Evolutionary conservation across 2,797 vertebrate genomes (phyloP).

Genomic region (Xyrichtys novacula): DNA sequence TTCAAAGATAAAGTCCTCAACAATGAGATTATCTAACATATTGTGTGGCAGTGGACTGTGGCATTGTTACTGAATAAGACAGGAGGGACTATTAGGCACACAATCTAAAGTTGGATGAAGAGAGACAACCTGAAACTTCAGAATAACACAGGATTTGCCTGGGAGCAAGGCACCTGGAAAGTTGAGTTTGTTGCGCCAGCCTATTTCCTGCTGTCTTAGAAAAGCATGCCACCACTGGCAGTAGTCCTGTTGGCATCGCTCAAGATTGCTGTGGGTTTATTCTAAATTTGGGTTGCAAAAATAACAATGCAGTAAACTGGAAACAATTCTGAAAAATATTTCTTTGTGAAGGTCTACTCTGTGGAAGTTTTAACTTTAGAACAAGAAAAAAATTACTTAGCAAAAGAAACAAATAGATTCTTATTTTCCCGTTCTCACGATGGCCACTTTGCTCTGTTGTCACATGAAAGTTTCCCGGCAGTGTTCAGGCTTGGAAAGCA

Average conservation of each 20-base stretch:
- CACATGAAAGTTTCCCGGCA: no score
- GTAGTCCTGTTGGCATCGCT: conserved; percentile 30
- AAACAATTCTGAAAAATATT: neutral
- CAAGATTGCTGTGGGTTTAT: conserved; percentile 38
- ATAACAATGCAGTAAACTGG: conserved; percentile 19
- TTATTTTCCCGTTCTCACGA: no score
- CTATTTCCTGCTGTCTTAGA: conserved; percentile 46
- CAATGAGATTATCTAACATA: neutral
- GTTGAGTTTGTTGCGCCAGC: conserved; percentile 30
- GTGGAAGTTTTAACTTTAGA: no score
- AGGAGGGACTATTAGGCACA: conserved; percentile 13
- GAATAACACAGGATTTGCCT: conserved; percentile 29
- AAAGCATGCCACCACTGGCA: conserved; percentile 40
- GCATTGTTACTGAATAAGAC: conserved; percentile 12
- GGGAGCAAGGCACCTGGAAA: conserved; percentile 26
- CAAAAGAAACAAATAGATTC: no score
- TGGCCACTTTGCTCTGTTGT: no score
- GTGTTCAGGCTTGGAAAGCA: no score
- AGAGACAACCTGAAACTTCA: conserved; percentile 27
- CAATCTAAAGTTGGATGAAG: conserved; percentile 9
- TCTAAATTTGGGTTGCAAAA: conserved; percentile 30
- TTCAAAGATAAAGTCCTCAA: neutral
- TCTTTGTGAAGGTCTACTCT: no score
- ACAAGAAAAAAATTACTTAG: no score
- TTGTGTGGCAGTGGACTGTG: neutral